Evolutionary conservation across 2,113 vertebrate species (phyloP).

Genomic region (Boleophthalmus pectinirostris): DNA sequence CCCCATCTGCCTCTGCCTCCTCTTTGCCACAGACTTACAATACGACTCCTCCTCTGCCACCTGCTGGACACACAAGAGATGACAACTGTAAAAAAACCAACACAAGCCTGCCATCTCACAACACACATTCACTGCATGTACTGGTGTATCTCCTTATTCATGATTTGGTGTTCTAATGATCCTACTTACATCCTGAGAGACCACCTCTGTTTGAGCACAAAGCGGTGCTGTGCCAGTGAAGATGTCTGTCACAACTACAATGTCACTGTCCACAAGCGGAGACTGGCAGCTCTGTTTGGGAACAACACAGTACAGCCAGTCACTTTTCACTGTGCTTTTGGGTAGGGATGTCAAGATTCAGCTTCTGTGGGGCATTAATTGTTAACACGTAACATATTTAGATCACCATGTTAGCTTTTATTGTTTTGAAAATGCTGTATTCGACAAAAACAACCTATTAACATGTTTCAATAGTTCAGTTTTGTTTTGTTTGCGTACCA

Average conservation of each 20-base stretch:
- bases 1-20: slow-evolving; percentile 78
- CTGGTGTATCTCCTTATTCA: background rate
- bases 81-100: slow-evolving; percentile 11
- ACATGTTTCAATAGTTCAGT: no score
- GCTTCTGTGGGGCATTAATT: no score
- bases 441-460: no score
- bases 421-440: no score
- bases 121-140: background rate
- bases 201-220: slow-evolving; percentile 32
- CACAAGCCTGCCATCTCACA: background rate
- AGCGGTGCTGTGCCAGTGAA: slow-evolving; percentile 34
- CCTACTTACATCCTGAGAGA: slow-evolving; percentile 57
- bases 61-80: slow-evolving; percentile 63
- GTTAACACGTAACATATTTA: no score
- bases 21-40: slow-evolving; percentile 86
- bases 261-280: slow-evolving; percentile 53
- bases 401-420: no score
- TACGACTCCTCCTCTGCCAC: slow-evolving; percentile 81
- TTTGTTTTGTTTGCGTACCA: no score
- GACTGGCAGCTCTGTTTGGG: slow-evolving; percentile 58
- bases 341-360: background rate
- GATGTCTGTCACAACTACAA: slow-evolving; percentile 50
- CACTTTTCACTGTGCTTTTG: background rate
- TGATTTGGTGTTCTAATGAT: background rate
- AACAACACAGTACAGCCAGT: slow-evolving; percentile 19